Base-by-base conservation (phyloP, 2,113 vertebrate species). In the Thryonomys swinderianus region DNA sequence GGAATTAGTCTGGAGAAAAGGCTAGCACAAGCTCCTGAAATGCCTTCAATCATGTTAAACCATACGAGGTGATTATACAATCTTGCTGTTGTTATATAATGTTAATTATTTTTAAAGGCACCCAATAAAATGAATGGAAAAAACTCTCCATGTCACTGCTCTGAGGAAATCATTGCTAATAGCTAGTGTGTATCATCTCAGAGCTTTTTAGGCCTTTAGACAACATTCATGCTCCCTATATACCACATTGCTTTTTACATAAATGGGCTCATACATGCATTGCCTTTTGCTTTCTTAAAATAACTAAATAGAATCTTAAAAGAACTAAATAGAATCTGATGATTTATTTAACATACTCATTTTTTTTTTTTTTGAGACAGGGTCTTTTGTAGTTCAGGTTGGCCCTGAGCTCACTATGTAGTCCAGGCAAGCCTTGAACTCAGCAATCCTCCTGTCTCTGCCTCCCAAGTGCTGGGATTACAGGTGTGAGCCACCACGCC, bases 211-310 rank as follows among this genome's bases (percentile, higher is more conserved):
- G 57, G 57, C 37, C 20, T 91, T 69, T 67, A 59, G 42, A 87
- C 79, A 55, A 18, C 64, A 34, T 62, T 37, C 11, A 45, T 6
- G 37, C 25, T 62, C 4, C 37, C 37, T 14, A 27, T 40, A 34
- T 5, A 69, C 13, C 51, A 27, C 21, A 27, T 9, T 85, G 48
- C 23, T 79, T 91, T 91, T 88, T 59, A 76, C 61, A 37, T 80
- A 67, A 92, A 53, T 85, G 61, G 40, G 90, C 25, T 90, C 57
- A 61, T 51, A 51, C 62, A 64, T 3, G 85, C n/a, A 30, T 64
- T 85, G 18, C 37, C 57, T 55, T 80, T 83, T 88, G 32, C 34
- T 94, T 88, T 94, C 91, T 85, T 64, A 80, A 86, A 84, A 92
- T 27, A 16, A 42, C 82, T 74, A 48, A 12, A 30, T 87, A 76